phyloP scores from a whole-genome alignment of 1,140 invertebrate genomes.

The Drosophila serrata region DNA sequence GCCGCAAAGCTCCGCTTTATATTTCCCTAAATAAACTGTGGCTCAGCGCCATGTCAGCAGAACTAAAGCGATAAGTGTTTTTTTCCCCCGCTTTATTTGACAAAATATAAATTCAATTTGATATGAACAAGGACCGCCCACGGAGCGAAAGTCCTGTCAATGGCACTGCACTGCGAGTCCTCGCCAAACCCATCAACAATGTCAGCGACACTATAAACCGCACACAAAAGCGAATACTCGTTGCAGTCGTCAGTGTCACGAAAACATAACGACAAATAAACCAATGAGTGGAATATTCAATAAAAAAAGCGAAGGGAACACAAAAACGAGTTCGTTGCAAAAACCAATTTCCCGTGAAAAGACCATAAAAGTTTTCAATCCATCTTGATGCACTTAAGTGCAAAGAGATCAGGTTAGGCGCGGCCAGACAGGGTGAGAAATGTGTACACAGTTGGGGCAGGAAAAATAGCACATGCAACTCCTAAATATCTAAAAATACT shows the following conservation, averaged over 20 bases:
- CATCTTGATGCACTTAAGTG: slow-evolving; percentile 18
- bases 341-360: slow-evolving; percentile 33
- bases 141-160: slow-evolving; percentile 20
- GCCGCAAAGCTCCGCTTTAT: neutral
- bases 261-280: slow-evolving; percentile 34
- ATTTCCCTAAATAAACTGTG: neutral
- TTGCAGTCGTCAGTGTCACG: slow-evolving; percentile 36
- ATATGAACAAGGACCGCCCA: slow-evolving; percentile 10
- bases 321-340: slow-evolving; percentile 18
- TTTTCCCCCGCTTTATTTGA: slow-evolving; percentile 7
- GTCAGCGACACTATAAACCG: slow-evolving; percentile 25
- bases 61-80: slow-evolving; percentile 10
- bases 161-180: slow-evolving; percentile 18
- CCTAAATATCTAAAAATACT: neutral
- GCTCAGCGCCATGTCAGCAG: slow-evolving; percentile 9
- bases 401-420: slow-evolving; percentile 6
- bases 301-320: slow-evolving; percentile 14
- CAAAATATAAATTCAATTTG: slow-evolving; percentile 26
- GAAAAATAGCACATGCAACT: neutral
- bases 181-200: slow-evolving; percentile 21
- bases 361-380: slow-evolving; percentile 32
- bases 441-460: slow-evolving; percentile 3
- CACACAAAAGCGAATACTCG: slow-evolving; percentile 18
- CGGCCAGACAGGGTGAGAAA: neutral
- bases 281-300: slow-evolving; percentile 34